Conservation (phyloP, 2,113 vertebrate genomes). For the Reinhardtius hippoglossoides region DNA sequence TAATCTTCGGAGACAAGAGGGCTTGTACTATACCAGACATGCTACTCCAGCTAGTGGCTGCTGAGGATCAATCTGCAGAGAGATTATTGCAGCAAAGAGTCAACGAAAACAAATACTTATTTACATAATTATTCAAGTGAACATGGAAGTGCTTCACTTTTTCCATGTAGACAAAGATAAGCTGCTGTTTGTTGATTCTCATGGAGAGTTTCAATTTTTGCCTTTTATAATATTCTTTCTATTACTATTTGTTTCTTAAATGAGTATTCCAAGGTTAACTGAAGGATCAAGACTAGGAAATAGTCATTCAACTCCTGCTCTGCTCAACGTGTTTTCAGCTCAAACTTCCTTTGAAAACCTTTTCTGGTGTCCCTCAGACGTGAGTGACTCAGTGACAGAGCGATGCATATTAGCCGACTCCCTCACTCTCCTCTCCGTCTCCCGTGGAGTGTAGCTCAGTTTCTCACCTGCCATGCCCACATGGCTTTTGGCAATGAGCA, state of each 20-base stretch:
- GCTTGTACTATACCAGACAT: conserved; percentile 59
- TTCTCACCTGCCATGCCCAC: conserved; percentile 60
- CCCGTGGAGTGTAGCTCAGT: conserved; percentile 37
- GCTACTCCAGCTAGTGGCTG: conserved; percentile 62
- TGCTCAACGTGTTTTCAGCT: conserved; percentile 16
- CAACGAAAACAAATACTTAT: conserved; percentile 65
- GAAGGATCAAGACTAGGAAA: background rate
- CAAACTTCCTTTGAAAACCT: background rate
- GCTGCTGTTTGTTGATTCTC: conserved; percentile 24
- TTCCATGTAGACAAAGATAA: conserved; percentile 53
- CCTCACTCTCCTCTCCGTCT: conserved; percentile 15
- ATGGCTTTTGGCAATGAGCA: conserved; percentile 63
- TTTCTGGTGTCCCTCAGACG: background rate
- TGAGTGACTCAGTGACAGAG: conserved; percentile 39
- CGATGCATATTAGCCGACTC: conserved; percentile 19
- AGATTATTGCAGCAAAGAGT: conserved; percentile 64
- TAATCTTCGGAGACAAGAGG: conserved; percentile 68
- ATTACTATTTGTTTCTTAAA: background rate
- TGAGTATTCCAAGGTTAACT: background rate
- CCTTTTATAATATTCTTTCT: background rate
- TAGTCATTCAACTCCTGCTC: background rate
- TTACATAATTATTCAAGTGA: conserved; percentile 72
- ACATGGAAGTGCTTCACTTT: conserved; percentile 45
- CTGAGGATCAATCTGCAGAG: conserved; percentile 63
- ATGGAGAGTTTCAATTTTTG: background rate